These are phyloP conservation scores for Montifringilla adamsi DNA, from an alignment of 2,113 vertebrate species.

Conservation along the genomic window DNA sequence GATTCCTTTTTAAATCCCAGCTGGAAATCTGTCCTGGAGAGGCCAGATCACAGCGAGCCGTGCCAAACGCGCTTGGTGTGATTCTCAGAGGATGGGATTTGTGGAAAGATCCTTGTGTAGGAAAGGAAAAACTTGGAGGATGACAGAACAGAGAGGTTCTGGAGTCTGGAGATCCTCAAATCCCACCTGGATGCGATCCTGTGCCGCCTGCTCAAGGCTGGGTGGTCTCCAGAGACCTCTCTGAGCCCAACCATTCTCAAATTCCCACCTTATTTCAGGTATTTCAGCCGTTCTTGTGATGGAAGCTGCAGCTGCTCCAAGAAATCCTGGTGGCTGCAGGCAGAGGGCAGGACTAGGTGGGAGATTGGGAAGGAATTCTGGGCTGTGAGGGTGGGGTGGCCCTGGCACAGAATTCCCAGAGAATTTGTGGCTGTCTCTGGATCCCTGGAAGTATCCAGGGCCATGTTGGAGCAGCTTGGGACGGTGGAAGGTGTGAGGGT, in stretches of 20 bases:
- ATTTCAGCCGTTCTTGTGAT: background rate
- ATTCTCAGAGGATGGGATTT: background rate
- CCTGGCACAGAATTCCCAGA: background rate
- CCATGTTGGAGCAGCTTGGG: accelerated
- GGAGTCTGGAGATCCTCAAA: background rate
- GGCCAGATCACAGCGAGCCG: background rate
- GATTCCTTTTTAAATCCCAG: background rate
- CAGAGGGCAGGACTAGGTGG: background rate
- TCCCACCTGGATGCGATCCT: background rate
- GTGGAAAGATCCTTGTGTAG: accelerated
- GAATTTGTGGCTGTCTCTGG: background rate
- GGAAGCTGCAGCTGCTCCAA: background rate
- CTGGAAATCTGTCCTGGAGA: background rate
- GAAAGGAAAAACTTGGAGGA: background rate
- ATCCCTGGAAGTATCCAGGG: background rate
- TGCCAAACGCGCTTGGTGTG: background rate
- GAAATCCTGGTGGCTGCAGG: background rate
- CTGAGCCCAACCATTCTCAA: background rate
- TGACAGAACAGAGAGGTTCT: background rate
- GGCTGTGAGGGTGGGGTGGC: background rate
- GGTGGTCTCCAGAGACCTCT: background rate
- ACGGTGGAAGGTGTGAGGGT: too few species aligned
- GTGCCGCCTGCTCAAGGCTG: background rate
- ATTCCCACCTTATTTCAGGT: accelerated
- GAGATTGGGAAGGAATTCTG: background rate